These are phyloP conservation scores for Clavelina lepadiformis DNA, from an alignment of 23 tunicate genomes.

Conservation along the genomic window DNA sequence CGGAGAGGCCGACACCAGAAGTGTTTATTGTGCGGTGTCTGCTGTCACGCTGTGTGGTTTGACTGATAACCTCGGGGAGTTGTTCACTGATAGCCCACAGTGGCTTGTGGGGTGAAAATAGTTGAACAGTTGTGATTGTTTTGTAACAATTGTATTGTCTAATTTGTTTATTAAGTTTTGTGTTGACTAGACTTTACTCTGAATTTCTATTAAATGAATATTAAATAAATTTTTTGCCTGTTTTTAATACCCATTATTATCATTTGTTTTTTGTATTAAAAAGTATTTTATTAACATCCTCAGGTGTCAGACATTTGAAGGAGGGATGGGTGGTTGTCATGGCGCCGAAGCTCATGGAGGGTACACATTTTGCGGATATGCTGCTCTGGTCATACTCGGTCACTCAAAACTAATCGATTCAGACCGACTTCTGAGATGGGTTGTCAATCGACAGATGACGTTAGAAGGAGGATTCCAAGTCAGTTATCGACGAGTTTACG, in stretches of 20 bases:
- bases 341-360: slow-evolving; percentile 98
- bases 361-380: slow-evolving; percentile 88
- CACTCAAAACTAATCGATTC: slow-evolving; percentile 60
- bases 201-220: too few relatives aligned
- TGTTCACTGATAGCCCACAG: slow-evolving; percentile 50
- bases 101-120: slow-evolving; percentile 64
- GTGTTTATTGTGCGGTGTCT: slow-evolving; percentile 84
- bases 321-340: slow-evolving; percentile 84
- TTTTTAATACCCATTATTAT: too few relatives aligned
- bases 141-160: not conserved
- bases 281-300: not conserved
- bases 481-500: not conserved
- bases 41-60: slow-evolving; percentile 63
- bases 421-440: slow-evolving; percentile 72
- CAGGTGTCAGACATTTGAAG: slow-evolving; percentile 95
- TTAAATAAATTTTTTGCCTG: too few relatives aligned
- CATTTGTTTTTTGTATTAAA: too few relatives aligned
- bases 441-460: slow-evolving; percentile 70
- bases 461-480: slow-evolving; percentile 98
- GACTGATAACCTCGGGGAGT: slow-evolving; percentile 20
- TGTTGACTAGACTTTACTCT: too few relatives aligned
- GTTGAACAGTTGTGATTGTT: not conserved
- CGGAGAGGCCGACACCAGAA: slow-evolving; percentile 90
- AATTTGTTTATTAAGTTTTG: too few relatives aligned
- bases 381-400: slow-evolving; percentile 74